Evolutionary conservation across 2,888 invertebrate genomes (phyloP).

Genomic region (Nezara viridula): DNA sequence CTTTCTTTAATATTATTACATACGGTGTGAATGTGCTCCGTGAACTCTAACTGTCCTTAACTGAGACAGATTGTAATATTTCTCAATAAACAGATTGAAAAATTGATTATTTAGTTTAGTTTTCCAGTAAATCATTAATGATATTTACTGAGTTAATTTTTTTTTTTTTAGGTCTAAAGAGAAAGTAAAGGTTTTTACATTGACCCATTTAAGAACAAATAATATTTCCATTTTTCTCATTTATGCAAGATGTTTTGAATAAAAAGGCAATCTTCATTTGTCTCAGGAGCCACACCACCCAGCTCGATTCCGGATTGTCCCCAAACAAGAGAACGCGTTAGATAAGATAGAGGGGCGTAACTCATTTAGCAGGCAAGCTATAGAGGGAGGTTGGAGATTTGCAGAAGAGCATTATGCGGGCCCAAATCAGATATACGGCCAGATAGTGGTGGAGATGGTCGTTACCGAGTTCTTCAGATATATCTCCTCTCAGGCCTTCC

Average conservation of each 20-base stretch:
- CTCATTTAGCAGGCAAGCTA: slow-evolving; percentile 39
- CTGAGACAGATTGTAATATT: no score
- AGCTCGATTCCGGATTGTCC: neutral
- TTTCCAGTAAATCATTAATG: no score
- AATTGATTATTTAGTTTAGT: no score
- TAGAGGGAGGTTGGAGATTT: slow-evolving; percentile 5
- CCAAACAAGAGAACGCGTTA: slow-evolving; percentile 25
- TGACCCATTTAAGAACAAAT: neutral
- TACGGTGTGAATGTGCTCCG: no score
- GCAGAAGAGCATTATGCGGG: slow-evolving; percentile 42
- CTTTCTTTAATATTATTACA: no score
- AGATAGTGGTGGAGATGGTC: slow-evolving; percentile 44
- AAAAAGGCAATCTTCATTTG: slow-evolving; percentile 14
- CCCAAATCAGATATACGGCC: slow-evolving; percentile 22
- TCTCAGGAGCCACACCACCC: neutral
- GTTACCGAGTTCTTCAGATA: neutral
- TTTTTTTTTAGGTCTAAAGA: no score
- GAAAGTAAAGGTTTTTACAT: neutral
- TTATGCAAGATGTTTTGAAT: neutral
- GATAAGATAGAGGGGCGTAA: slow-evolving; percentile 3
- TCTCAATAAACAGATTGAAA: no score
- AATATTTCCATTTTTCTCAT: neutral
- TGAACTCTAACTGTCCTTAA: no score
- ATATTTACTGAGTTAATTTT: no score
- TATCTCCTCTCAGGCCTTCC: neutral